phyloP scores from a whole-genome alignment of 1,140 invertebrate species.

The Thrips palmi region DNA sequence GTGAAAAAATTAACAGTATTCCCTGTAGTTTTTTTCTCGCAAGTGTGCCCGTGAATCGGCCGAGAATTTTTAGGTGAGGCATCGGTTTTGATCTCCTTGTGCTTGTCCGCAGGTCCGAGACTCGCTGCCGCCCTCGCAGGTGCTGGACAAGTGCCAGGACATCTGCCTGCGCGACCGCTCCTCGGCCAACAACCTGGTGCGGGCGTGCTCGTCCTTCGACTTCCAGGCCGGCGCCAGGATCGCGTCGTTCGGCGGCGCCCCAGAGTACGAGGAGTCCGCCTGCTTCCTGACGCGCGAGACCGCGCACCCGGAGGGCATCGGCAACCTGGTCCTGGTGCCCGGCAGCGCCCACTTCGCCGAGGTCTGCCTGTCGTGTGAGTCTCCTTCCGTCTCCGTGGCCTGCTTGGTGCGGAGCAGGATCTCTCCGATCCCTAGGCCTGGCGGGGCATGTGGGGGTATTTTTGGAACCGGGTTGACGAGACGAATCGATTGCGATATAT shows the following conservation, averaged over 20 bases:
- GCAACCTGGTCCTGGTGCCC: slow-evolving; percentile 63
- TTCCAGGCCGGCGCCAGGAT: slow-evolving; percentile 74
- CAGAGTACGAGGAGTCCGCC: slow-evolving; percentile 78
- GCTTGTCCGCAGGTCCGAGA: slow-evolving; percentile 45
- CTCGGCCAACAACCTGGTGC: slow-evolving; percentile 54
- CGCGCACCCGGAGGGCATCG: slow-evolving; percentile 65
- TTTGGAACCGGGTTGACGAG: too few species aligned
- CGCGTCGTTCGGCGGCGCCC: slow-evolving; percentile 55
- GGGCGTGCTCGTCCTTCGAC: slow-evolving; percentile 70
- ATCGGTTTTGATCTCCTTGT: slow-evolving; percentile 9
- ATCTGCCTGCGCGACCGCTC: slow-evolving; percentile 65
- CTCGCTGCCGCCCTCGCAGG: slow-evolving; percentile 60
- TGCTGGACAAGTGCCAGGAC: slow-evolving; percentile 67
- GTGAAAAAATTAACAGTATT: too few species aligned
- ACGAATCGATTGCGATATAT: too few species aligned
- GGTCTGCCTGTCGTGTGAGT: slow-evolving; percentile 74
- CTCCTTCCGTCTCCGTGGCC: slow-evolving; percentile 11
- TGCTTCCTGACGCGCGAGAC: slow-evolving; percentile 73
- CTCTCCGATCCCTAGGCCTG: slow-evolving; percentile 1
- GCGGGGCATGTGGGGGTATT: too few species aligned
- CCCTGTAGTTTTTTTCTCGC: too few species aligned
- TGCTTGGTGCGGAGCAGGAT: neutral
- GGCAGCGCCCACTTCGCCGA: slow-evolving; percentile 78
- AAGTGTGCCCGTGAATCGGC: too few species aligned
- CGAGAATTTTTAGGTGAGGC: too few species aligned